phyloP scores from a whole-genome alignment of 1,140 invertebrate species.

The Sminthurinus signatus region DNA sequence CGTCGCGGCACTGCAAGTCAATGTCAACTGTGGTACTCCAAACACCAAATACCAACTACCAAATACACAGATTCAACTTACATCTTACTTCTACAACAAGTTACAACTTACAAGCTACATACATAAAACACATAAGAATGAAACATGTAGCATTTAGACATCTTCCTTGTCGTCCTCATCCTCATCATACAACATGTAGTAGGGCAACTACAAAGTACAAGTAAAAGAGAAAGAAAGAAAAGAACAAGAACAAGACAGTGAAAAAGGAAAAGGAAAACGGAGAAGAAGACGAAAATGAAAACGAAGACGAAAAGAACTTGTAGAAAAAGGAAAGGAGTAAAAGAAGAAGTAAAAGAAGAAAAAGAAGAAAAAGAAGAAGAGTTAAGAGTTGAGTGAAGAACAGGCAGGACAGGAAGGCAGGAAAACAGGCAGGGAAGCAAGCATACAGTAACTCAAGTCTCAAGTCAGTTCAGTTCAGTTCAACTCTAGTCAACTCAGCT shows the following conservation, averaged over 20 bases:
- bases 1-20: conserved; percentile 12
- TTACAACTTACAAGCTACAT: too few relatives aligned
- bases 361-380: neutral
- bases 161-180: neutral
- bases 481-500: too few relatives aligned
- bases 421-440: conserved; percentile 2
- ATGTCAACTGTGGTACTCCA: conserved; percentile 36
- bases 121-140: neutral
- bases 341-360: too few relatives aligned
- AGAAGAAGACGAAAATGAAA: neutral
- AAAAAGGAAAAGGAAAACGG: neutral
- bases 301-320: neutral
- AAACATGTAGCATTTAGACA: neutral
- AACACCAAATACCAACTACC: too few relatives aligned
- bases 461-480: too few relatives aligned
- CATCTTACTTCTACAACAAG: too few relatives aligned
- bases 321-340: too few relatives aligned
- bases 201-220: neutral
- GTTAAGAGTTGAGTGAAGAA: conserved; percentile 5
- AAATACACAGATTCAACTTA: too few relatives aligned
- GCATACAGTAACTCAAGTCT: conserved; percentile 12
- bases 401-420: conserved; percentile 1
- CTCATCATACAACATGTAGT: neutral
- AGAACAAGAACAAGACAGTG: neutral
- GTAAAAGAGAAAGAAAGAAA: neutral